Percentiles rank a stretch among this genome's conserved stretches.
These are phyloP conservation scores for Balaenoptera acutorostrata DNA, from an alignment of 2,113 vertebrate genomes.

Conservation along the genomic window DNA sequence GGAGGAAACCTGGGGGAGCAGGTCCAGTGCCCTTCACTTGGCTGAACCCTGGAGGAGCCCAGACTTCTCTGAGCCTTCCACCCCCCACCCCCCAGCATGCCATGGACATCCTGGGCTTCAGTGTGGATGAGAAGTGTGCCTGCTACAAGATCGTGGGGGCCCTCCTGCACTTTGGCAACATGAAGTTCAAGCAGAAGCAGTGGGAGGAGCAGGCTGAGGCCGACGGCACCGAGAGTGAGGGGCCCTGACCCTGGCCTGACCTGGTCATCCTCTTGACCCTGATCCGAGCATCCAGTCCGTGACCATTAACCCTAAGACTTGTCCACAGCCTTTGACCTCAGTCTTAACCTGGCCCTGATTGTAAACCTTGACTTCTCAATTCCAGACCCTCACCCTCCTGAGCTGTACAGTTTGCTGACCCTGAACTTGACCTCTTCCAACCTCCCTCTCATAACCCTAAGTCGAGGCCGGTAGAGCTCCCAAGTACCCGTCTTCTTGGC, in stretches of 20 bases:
- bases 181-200: slow-evolving; percentile 97
- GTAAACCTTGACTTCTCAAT: not conserved
- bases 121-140: slow-evolving; percentile 89
- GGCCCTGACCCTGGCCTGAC: slow-evolving; percentile 75
- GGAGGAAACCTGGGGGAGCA: not conserved
- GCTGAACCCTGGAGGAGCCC: not conserved
- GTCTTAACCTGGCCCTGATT: not conserved
- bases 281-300: not conserved
- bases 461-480: not conserved
- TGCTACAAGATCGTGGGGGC: slow-evolving; percentile 95
- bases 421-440: not conserved
- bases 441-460: not conserved
- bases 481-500: not conserved
- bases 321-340: not conserved
- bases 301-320: not conserved
- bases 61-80: not conserved
- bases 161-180: slow-evolving; percentile 97
- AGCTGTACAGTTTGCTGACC: not conserved
- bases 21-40: not conserved
- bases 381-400: not conserved
- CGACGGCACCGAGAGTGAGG: slow-evolving; percentile 93
- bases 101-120: slow-evolving; percentile 96
- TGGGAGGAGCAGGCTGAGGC: slow-evolving; percentile 95
- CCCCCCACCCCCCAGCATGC: slow-evolving; percentile 81
- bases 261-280: not conserved